Evolutionary conservation across 2,113 vertebrate genomes (phyloP).

Genomic region (Erinaceus europaeus): DNA sequence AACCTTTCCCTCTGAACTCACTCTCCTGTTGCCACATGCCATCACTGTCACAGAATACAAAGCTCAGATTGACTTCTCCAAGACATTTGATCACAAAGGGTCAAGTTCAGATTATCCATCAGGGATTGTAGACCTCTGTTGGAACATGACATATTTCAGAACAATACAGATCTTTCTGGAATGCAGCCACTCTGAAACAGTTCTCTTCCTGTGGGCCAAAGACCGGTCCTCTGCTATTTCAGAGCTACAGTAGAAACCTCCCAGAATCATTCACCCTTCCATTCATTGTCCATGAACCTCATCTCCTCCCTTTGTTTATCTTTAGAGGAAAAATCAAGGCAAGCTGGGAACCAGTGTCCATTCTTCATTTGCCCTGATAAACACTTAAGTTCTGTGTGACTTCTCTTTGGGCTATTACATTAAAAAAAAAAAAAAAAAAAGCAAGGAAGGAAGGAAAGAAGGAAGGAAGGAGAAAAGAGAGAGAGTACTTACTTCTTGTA

Average conservation of each 20-base stretch:
- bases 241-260: background rate
- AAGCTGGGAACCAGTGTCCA: background rate
- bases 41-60: background rate
- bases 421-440: background rate
- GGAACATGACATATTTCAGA: slow-evolving; percentile 21
- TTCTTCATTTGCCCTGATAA: slow-evolving; percentile 51
- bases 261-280: background rate
- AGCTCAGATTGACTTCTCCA: background rate
- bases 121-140: background rate
- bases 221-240: background rate
- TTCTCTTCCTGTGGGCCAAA: background rate
- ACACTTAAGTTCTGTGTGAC: slow-evolving; percentile 19
- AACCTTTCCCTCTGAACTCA: background rate
- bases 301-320: slow-evolving; percentile 30
- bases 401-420: background rate
- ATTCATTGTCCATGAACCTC: background rate
- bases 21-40: rapidly evolving
- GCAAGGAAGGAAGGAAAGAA: no score
- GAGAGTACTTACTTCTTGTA: background rate
- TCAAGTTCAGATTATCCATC: background rate
- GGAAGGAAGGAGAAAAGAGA: background rate
- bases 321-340: background rate
- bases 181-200: background rate
- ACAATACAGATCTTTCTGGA: background rate
- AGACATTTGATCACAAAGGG: background rate